These are phyloP conservation scores for Rhadinocentrus ornatus DNA, from an alignment of 2,797 vertebrate species.

Conservation along the genomic window DNA sequence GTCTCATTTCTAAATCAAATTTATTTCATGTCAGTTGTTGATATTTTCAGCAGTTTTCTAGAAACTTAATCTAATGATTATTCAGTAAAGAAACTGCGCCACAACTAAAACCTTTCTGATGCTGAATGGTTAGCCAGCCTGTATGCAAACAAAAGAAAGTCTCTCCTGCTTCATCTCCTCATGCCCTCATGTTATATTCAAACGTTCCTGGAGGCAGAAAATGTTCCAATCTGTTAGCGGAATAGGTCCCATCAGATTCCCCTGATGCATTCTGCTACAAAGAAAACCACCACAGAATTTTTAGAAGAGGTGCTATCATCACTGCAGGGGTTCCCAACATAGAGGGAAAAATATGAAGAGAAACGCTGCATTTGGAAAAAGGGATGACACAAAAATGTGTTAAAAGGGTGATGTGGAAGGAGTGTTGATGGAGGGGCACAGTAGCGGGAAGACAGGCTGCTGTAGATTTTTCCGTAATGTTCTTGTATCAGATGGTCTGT, in stretches of 20 bases:
- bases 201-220: background rate
- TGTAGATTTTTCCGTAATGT: constrained; percentile 9
- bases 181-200: background rate
- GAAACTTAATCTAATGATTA: constrained; percentile 46
- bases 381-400: constrained; percentile 27
- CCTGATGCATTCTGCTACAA: background rate
- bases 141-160: constrained; percentile 51
- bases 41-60: constrained; percentile 23
- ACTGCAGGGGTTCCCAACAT: constrained; percentile 7
- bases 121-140: constrained; percentile 30
- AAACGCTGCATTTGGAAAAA: constrained; percentile 26
- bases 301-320: constrained; percentile 21
- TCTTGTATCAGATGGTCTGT: constrained; percentile 33
- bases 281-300: constrained; percentile 1
- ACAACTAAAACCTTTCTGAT: constrained; percentile 40
- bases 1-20: background rate
- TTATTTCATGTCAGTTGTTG: constrained; percentile 25
- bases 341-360: background rate
- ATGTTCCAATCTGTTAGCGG: background rate
- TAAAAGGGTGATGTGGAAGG: constrained; percentile 15
- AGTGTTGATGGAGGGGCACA: constrained; percentile 40
- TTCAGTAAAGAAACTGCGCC: constrained; percentile 22
- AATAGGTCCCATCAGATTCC: constrained; percentile 17
- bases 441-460: constrained; percentile 10
- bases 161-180: background rate